A percentile compares a stretch with the other conserved stretches of the same genome.
These are phyloP conservation scores for Trachymyrmex septentrionalis DNA, from an alignment of 1,140 invertebrate species.

Conservation along the genomic window DNA sequence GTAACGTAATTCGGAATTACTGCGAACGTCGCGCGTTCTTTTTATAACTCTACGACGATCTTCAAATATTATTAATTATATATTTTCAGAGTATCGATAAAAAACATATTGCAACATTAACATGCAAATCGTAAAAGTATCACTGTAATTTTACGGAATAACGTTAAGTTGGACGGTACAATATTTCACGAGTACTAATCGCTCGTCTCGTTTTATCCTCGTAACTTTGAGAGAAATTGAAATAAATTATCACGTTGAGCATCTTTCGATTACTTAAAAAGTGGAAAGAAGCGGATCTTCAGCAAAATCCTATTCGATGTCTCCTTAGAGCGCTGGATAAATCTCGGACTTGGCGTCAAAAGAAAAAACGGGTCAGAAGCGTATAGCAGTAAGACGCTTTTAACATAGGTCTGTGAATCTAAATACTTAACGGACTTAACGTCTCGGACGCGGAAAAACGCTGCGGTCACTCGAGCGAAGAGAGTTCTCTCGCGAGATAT, in stretches of 20 bases:
- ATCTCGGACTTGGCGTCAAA: conserved; percentile 54
- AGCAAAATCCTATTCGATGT: conserved; percentile 42
- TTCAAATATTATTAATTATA: conserved; percentile 18
- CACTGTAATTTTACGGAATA: neutral
- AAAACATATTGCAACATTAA: neutral
- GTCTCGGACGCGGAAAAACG: conserved; percentile 22
- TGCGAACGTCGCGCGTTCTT: neutral
- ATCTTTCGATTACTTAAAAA: conserved; percentile 61
- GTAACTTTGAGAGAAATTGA: conserved; percentile 34
- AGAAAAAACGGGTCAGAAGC: conserved; percentile 56
- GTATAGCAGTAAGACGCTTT: conserved; percentile 49
- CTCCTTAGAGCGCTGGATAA: conserved; percentile 44
- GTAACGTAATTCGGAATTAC: conserved; percentile 25
- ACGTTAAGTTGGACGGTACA: neutral
- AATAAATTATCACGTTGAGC: conserved; percentile 54
- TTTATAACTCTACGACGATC: neutral
- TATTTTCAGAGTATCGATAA: neutral
- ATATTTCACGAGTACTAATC: conserved; percentile 25
- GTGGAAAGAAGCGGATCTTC: conserved; percentile 40
- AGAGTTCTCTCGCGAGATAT: conserved; percentile 31
- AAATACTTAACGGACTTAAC: conserved; percentile 43
- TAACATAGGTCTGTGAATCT: conserved; percentile 49
- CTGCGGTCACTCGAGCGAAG: conserved; percentile 51
- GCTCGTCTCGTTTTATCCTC: conserved; percentile 1
- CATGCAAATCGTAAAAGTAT: neutral